Evolutionary conservation across 2,888 invertebrate species (phyloP), one percentile per base, ranked within the genome.

Genomic region (Cyclophora albipunctata): DNA sequence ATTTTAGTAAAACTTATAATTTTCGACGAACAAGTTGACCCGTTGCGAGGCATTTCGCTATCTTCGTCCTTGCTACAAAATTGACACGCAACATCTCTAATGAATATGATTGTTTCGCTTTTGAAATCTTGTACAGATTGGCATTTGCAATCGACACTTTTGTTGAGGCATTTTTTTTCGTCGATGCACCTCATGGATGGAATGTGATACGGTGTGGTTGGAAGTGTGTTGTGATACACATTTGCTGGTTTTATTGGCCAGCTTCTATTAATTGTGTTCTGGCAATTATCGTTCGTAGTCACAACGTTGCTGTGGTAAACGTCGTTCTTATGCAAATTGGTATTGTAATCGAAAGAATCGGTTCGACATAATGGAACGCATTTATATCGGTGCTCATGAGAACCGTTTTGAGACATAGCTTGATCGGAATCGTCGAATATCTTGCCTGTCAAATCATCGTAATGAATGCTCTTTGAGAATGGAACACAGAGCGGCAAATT

Each of bases 61-160:
- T 62, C 53, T 75, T 76, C 7, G 62, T 37, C 63, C 62, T 75
- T 80, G 50, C 69, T 72, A 54, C 71, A 64, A 57, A 84, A 85
- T 56, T 87, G 87, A 58, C 86, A 87, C 4, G 85, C 86, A 5
- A 86, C 86, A 55, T 87, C 85, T 64, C 86, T 77, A 40, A 87
- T 81, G 52, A 76, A 86, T 54, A 86, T 65, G 7, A 86, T 66
- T 2, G 69, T 72, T 37, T 81, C 77, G 7, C 64, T 67, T 48
- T 63, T 64, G 20, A 20, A 5, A 46, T 46, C 41, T 45, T 47
- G 43, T 48, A 51, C 3, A 48, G 54, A 47, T 40, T 52, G 47
- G 47, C 60, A 61, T 59, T 70, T 67, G 42, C 60, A 63, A 49
- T 74, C 62, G 37, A 56, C 37, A 37, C 37, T 5, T 37, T 37